Conservation (phyloP, 2,888 invertebrate species). For the Alsophila aescularia region DNA sequence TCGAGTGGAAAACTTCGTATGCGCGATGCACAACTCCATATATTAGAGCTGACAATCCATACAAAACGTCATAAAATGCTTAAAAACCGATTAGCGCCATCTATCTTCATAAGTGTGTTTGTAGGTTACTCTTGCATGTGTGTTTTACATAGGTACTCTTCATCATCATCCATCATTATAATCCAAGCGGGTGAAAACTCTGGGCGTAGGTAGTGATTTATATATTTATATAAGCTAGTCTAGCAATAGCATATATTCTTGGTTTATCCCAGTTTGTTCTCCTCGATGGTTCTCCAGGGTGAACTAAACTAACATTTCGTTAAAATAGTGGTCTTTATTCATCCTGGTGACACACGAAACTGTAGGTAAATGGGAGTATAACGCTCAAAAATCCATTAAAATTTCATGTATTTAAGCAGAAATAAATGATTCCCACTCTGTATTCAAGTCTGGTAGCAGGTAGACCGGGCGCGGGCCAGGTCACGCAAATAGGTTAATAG, state of each 20-base stretch:
- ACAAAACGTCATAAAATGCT: no score
- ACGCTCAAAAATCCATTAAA: constrained; percentile 27
- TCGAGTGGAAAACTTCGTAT: no score
- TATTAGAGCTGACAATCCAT: no score
- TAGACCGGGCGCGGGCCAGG: constrained; percentile 50
- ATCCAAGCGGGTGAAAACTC: no score
- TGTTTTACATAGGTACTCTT: no score
- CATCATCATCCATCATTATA: no score
- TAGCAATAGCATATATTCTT: background rate
- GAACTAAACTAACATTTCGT: background rate
- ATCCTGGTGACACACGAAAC: constrained; percentile 9
- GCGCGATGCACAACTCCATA: no score
- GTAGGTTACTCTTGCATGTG: no score
- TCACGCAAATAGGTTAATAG: constrained; percentile 75
- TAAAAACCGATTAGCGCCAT: no score
- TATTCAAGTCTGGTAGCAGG: constrained; percentile 35
- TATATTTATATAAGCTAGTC: background rate
- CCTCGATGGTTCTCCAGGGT: background rate
- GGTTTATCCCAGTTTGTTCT: background rate
- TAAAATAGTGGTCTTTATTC: constrained; percentile 3
- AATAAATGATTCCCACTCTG: constrained; percentile 35
- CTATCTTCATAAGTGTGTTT: no score
- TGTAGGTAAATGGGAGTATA: constrained; percentile 15
- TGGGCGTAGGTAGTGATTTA: background rate
- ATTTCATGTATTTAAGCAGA: constrained; percentile 31